Evolutionary conservation across 2,797 vertebrate genomes (phyloP).

Genomic region (Muraenolepis orangiensis): DNA sequence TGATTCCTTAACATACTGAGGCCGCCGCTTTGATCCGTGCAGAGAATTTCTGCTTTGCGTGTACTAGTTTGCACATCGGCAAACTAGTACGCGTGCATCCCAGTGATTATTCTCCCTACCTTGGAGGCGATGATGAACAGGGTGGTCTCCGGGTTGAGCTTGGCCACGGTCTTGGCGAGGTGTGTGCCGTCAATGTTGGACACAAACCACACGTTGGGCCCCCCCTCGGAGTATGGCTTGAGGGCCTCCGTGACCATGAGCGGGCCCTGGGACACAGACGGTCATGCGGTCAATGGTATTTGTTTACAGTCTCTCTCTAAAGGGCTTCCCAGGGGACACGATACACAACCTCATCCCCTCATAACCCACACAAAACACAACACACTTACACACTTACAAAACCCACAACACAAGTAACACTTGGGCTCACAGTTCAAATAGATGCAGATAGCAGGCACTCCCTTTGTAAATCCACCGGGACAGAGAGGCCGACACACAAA

Average conservation of each 20-base stretch:
- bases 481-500: not conserved
- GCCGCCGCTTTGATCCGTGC: too few species aligned
- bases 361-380: not conserved
- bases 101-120: conserved; percentile 69
- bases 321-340: not conserved
- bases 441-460: not conserved
- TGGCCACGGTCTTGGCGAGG: conserved; percentile 86
- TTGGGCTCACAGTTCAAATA: too few species aligned
- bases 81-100: not conserved
- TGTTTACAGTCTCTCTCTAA: not conserved
- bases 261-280: conserved; percentile 78
- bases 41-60: too few species aligned
- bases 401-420: not conserved
- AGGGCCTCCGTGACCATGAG: conserved; percentile 97
- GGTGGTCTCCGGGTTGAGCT: conserved; percentile 82
- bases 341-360: not conserved
- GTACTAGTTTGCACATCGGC: too few species aligned
- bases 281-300: not conserved
- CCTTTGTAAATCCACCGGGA: not conserved
- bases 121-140: conserved; percentile 96
- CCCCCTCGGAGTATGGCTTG: conserved; percentile 87
- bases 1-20: not conserved
- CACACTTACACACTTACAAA: too few species aligned
- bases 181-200: conserved; percentile 98
- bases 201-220: conserved; percentile 94